Evolutionary conservation across 2,797 vertebrate genomes (phyloP), one percentile per base, ranked within the genome.

Genomic region (Amniataba percoides): DNA sequence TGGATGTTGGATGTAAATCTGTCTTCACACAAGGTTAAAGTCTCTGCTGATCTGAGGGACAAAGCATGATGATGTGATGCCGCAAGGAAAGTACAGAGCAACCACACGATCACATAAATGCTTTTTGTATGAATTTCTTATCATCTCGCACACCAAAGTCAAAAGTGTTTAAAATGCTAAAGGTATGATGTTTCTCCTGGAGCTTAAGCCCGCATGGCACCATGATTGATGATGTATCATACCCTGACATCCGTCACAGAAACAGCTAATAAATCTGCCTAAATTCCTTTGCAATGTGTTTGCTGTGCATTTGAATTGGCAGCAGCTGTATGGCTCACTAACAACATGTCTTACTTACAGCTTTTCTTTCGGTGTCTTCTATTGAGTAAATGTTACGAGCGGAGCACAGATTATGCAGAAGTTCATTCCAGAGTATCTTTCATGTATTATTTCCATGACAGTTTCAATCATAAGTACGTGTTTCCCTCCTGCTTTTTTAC

Each of bases 11-110:
- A 80, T 80, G 84, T 43, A 63, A 81, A 88, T 86, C 69, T 55
- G 77, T 86, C 86, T 82, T 80, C 60, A 81, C 71, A 71, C 88
- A 92, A 91, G 86, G 89, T 89, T 89, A 88, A 89, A 89, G 77
- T 51, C 84, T 77, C 71, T 57, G 71, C 74, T 70, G 43, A 56
- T 57, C 73, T 42, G 48, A 60, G 78, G 64, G 58, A 68, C 55
- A 59, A 53, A 79, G 71, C 31, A 18, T 60, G 69, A 74, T 14
- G 27, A 62, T 16, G 61, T 66, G 59, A 55, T 61, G n/a, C 68
- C 56, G 68, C 68, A 31, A 55, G 21, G 34, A 31, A n/a, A 62
- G 21, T n/a, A 56, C 4, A 39, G 36, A 40, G 36, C 40, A 40
- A 31, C 5, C 19, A 13, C 19, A 36, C 31, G 14, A 25, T 53